Percentiles rank a stretch among this genome's conserved stretches.
Conservation (phyloP, 2,113 vertebrate genomes). For the Tragelaphus buxtoni region DNA sequence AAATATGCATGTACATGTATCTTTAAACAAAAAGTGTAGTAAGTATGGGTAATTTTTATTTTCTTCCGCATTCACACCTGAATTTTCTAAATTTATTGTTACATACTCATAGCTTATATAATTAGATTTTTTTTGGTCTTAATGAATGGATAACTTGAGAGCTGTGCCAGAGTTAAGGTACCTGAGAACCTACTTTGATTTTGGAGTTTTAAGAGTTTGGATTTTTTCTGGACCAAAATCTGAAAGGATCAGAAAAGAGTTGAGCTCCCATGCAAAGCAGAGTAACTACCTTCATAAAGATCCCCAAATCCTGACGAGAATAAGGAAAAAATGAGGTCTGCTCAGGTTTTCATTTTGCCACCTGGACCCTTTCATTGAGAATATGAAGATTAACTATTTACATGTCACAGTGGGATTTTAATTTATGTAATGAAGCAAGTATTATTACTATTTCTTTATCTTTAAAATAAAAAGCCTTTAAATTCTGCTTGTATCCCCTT, state of each 20-base stretch:
- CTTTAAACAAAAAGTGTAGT: background rate
- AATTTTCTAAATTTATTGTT: conserved; percentile 13
- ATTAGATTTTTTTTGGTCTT: background rate
- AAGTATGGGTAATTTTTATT: background rate
- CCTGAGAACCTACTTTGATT: background rate
- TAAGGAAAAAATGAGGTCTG: background rate
- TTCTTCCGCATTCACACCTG: background rate
- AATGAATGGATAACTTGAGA: background rate
- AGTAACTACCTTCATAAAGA: background rate
- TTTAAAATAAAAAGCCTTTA: background rate
- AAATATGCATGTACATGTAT: background rate
- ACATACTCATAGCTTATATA: background rate
- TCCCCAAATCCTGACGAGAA: background rate
- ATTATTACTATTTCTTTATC: background rate
- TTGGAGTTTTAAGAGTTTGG: background rate
- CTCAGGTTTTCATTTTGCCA: conserved; percentile 18
- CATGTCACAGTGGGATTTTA: conserved; percentile 42
- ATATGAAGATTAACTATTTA: conserved; percentile 26
- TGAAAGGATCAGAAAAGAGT: background rate
- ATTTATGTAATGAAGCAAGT: conserved; percentile 39
- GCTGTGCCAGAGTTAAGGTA: background rate
- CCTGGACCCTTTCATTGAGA: conserved; percentile 46
- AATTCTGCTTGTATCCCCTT: background rate
- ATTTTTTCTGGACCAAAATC: background rate
- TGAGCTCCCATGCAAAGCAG: background rate